Percentiles rank a stretch among this genome's conserved stretches.
Conservation (phyloP, 2,888 invertebrate species). For the Eristalis pertinax region DNA sequence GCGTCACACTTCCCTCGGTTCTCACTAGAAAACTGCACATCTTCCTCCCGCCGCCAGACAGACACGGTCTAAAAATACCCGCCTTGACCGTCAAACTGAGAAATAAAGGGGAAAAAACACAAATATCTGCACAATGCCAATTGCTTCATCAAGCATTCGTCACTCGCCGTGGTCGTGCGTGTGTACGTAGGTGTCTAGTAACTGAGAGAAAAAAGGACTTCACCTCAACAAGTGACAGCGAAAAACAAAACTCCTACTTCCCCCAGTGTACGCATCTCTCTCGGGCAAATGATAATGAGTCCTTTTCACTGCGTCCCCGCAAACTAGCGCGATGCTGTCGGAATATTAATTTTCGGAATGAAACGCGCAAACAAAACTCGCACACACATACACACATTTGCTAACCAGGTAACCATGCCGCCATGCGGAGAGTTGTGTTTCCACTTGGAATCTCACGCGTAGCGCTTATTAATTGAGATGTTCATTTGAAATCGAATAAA, state of each 20-base stretch:
- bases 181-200: constrained; percentile 16
- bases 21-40: not conserved
- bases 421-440: constrained; percentile 1
- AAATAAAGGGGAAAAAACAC: not conserved
- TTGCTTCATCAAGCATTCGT: constrained; percentile 52
- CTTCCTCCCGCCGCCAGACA: constrained; percentile 15
- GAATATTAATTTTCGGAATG: constrained; percentile 61
- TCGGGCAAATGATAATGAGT: constrained; percentile 62
- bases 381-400: not conserved
- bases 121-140: constrained; percentile 34
- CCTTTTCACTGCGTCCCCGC: not conserved
- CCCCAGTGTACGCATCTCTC: constrained; percentile 8
- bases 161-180: constrained; percentile 4
- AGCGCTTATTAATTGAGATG: constrained; percentile 69
- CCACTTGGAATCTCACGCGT: constrained; percentile 50
- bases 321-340: constrained; percentile 11
- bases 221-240: constrained; percentile 59
- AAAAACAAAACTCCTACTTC: constrained; percentile 27
- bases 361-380: not conserved
- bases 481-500: constrained; percentile 67
- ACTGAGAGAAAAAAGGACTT: constrained; percentile 41
- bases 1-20: constrained; percentile 45
- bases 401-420: constrained; percentile 59
- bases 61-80: constrained; percentile 33
- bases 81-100: not conserved